phyloP scores from a whole-genome alignment of 2,888 invertebrate species.

The Nebria brevicollis region DNA sequence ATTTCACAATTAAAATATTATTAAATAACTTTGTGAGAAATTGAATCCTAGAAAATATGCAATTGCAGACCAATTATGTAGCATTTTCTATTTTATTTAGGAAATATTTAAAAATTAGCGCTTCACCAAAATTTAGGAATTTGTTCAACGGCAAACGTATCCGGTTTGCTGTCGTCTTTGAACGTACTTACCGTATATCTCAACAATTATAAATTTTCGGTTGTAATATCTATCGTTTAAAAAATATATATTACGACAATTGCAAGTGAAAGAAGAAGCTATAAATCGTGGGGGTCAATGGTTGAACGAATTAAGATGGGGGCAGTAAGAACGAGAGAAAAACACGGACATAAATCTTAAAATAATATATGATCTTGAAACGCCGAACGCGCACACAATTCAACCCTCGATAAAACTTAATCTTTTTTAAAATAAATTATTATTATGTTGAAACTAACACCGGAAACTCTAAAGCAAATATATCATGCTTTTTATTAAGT shows the following conservation, averaged over 20 bases:
- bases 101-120: too few relatives aligned
- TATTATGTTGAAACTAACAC: background rate
- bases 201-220: background rate
- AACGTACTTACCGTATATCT: too few relatives aligned
- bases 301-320: conserved; percentile 38
- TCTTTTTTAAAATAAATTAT: background rate
- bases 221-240: too few relatives aligned
- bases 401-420: conserved; percentile 1
- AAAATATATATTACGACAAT: too few relatives aligned
- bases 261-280: conserved; percentile 18
- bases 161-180: too few relatives aligned
- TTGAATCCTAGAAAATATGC: too few relatives aligned
- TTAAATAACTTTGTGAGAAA: too few relatives aligned
- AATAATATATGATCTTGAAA: conserved; percentile 29
- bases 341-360: conserved; percentile 39
- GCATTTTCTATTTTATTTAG: too few relatives aligned
- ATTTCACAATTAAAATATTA: too few relatives aligned
- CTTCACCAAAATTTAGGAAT: too few relatives aligned
- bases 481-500: background rate
- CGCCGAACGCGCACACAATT: background rate
- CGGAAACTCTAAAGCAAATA: background rate
- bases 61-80: too few relatives aligned
- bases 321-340: conserved; percentile 32
- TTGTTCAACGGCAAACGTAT: too few relatives aligned
- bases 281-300: conserved; percentile 34